Percentiles rank a stretch among this genome's conserved stretches.
phyloP scores from a whole-genome alignment of 2,797 vertebrate genomes.

The Oreortyx pictus region DNA sequence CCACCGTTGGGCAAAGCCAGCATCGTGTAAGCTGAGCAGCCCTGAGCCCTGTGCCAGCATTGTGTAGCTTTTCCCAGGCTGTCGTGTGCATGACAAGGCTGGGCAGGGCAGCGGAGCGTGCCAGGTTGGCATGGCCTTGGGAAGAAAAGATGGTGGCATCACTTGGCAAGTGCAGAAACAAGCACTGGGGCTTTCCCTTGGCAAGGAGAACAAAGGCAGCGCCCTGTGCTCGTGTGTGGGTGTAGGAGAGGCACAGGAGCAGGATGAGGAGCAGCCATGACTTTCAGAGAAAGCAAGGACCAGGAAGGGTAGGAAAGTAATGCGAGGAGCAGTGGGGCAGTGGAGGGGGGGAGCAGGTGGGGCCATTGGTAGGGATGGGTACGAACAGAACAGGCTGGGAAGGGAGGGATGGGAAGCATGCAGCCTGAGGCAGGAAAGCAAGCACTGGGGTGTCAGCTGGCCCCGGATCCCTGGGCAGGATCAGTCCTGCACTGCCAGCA shows the following conservation, averaged over 20 bases:
- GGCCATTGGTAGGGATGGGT: background rate
- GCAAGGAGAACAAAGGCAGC: background rate
- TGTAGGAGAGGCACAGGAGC: fast-evolving
- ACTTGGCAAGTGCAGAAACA: fast-evolving
- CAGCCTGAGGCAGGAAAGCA: background rate
- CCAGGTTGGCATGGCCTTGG: background rate
- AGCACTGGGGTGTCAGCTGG: background rate
- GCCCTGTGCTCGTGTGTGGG: fast-evolving
- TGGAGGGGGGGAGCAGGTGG: background rate
- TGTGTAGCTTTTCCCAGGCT: background rate
- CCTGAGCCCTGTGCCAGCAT: background rate
- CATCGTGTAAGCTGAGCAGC: fast-evolving
- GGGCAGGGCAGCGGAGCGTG: background rate
- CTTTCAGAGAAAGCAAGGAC: background rate
- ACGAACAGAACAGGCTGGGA: background rate
- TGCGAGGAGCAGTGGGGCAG: background rate
- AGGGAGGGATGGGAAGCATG: background rate
- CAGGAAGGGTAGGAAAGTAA: background rate
- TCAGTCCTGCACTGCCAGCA: background rate
- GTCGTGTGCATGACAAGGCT: fast-evolving
- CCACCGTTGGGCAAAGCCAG: background rate
- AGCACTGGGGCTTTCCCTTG: fast-evolving
- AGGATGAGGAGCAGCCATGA: background rate
- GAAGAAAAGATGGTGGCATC: background rate
- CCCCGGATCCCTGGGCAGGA: background rate